Base-by-base conservation (phyloP, 2,797 vertebrate species). In the Lepilemur septentrionalis region DNA sequence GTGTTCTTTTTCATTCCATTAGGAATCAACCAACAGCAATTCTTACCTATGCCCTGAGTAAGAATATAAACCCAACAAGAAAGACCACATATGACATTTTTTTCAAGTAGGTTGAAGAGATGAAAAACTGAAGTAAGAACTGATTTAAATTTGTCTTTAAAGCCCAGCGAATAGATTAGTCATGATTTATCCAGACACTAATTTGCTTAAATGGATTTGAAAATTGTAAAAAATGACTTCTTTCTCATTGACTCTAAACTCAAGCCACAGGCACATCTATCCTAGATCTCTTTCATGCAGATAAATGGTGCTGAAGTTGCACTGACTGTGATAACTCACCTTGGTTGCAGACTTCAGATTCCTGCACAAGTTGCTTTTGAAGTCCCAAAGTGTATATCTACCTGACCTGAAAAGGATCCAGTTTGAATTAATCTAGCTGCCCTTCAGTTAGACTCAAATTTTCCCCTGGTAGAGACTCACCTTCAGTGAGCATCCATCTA, bases 71-170 rank as follows among this genome's bases (percentile, higher is more conserved):
- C 23, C 10, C 23, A 93, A 59, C 6, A 28, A 75, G 28, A 92
- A 81, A 70, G 61, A 81, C 11, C 28, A 67, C 41, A 11, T 5
- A 20, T 55, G 35, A 20, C 61, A 48, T 48, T 83, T 94, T 75
- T 79, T 75, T 72, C 83, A 92, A 69, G 50, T 43, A 88, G 41
- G 9, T 63, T 79, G 35, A 46, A 41, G 70, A 81, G 20, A 59
- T 10, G 18, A 91, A 89, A 78, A 95, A 30, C 11, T 52, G 76
- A 95, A 95, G 13, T 52, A 18, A 91, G 50, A 83, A 75, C 23
- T 63, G 25, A 52, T 89, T 79, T 50, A 70, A 82, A 89, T 83
- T 83, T 96, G 38, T 88, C 80, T 92, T 93, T 85, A 95, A 94
- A 96, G 11, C 25, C 61, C 43, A 73, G 70, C 35, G 70, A 92